A percentile compares a stretch with the other conserved stretches of the same genome.
Evolutionary conservation across 1,140 invertebrate species (phyloP).

Genomic region (Globodera rostochiensis): DNA sequence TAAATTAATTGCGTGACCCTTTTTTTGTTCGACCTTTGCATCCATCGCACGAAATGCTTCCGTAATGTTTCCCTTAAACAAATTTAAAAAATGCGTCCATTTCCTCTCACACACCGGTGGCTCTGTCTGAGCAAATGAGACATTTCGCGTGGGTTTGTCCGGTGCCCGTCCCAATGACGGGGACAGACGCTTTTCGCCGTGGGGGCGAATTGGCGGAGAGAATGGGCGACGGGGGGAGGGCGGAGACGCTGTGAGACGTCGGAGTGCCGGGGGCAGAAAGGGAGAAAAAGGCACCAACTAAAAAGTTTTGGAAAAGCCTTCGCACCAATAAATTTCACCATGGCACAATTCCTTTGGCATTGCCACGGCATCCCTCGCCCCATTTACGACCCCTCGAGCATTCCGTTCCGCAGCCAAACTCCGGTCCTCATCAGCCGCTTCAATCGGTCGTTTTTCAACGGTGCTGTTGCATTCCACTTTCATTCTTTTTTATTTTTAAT

Average conservation of each 20-base stretch:
- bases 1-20: neutral
- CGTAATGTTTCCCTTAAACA: slow-evolving; percentile 27
- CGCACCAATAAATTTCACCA: neutral
- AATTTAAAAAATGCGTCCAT: no score
- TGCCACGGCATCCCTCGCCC: neutral
- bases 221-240: neutral
- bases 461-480: neutral
- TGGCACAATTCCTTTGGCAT: neutral
- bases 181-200: slow-evolving; percentile 22
- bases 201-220: neutral
- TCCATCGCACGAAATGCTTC: slow-evolving; percentile 33
- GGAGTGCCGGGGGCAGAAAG: neutral
- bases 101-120: slow-evolving; percentile 8
- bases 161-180: slow-evolving; percentile 21
- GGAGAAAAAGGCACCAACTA: neutral
- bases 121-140: slow-evolving; percentile 26
- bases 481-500: neutral
- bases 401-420: neutral
- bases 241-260: neutral
- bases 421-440: no score
- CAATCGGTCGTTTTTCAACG: no score
- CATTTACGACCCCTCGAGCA: neutral
- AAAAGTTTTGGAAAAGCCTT: neutral
- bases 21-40: slow-evolving; percentile 9
- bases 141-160: slow-evolving; percentile 29